A percentile compares a stretch with the other conserved stretches of the same genome.
These are phyloP conservation scores for Andrena fulva DNA, from an alignment of 2,888 invertebrate genomes.

Conservation along the genomic window DNA sequence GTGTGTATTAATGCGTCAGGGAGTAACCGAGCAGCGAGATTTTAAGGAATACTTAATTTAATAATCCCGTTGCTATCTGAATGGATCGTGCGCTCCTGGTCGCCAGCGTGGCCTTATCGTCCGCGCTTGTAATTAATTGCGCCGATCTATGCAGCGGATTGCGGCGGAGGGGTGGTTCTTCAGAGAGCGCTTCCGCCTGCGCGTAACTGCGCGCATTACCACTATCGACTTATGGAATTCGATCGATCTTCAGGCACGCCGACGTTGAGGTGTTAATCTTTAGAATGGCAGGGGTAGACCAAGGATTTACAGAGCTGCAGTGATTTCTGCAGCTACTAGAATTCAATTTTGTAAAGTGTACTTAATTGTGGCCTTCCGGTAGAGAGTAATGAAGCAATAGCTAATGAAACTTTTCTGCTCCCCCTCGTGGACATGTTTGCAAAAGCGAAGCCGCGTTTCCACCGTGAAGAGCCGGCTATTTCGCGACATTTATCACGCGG, in stretches of 20 bases:
- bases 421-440: too few relatives aligned
- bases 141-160: conserved; percentile 19
- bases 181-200: conserved; percentile 21
- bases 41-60: conserved; percentile 70
- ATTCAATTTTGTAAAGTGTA: too few relatives aligned
- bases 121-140: conserved; percentile 50
- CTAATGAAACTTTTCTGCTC: neutral
- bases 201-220: neutral
- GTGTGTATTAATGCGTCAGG: conserved; percentile 66
- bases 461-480: neutral
- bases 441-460: neutral
- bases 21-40: conserved; percentile 25
- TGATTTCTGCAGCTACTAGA: too few relatives aligned
- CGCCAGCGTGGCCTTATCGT: conserved; percentile 44
- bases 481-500: conserved; percentile 39
- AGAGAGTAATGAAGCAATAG: neutral
- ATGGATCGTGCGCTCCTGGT: conserved; percentile 29
- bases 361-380: too few relatives aligned
- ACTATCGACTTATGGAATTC: neutral
- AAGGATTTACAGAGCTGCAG: too few relatives aligned
- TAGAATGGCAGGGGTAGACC: too few relatives aligned
- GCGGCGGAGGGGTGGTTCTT: conserved; percentile 5
- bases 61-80: conserved; percentile 59
- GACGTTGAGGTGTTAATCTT: too few relatives aligned
- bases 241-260: neutral